A percentile compares a stretch with the other conserved stretches of the same genome.
These are phyloP conservation scores for Acrossocheilus wenchowensis DNA, from an alignment of 2,797 vertebrate species.

Conservation along the genomic window DNA sequence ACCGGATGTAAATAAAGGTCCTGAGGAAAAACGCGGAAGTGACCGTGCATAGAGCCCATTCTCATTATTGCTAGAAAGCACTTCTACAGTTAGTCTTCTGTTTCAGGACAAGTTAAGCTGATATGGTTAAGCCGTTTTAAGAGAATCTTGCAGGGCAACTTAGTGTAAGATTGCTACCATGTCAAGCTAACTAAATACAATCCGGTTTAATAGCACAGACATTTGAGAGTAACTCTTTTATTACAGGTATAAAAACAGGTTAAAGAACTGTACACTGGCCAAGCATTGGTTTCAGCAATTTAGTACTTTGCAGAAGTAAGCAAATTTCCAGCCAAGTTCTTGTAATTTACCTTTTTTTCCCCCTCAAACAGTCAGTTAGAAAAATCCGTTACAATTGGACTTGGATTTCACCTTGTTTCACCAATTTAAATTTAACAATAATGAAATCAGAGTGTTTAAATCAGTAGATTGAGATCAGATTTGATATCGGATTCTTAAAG, in stretches of 20 bases:
- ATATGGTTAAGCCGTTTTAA: too few relatives aligned
- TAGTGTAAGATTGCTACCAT: not conserved
- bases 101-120: too few relatives aligned
- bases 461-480: not conserved
- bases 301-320: not conserved
- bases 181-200: not conserved
- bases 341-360: not conserved
- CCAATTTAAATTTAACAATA: not conserved
- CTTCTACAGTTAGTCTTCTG: too few relatives aligned
- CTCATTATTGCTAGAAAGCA: not conserved
- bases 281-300: not conserved
- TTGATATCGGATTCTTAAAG: too few relatives aligned
- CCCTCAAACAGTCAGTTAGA: not conserved
- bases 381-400: not conserved
- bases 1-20: too few relatives aligned
- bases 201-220: not conserved
- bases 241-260: not conserved
- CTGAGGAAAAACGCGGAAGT: too few relatives aligned
- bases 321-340: not conserved
- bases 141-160: not conserved
- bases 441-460: not conserved
- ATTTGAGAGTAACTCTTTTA: not conserved
- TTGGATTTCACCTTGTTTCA: not conserved
- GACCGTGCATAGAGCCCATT: not conserved
- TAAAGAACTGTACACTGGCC: not conserved